Evolutionary conservation across 1,140 invertebrate species (phyloP), one percentile per base, ranked within the genome.

Genomic region (Drosophila bocki): DNA sequence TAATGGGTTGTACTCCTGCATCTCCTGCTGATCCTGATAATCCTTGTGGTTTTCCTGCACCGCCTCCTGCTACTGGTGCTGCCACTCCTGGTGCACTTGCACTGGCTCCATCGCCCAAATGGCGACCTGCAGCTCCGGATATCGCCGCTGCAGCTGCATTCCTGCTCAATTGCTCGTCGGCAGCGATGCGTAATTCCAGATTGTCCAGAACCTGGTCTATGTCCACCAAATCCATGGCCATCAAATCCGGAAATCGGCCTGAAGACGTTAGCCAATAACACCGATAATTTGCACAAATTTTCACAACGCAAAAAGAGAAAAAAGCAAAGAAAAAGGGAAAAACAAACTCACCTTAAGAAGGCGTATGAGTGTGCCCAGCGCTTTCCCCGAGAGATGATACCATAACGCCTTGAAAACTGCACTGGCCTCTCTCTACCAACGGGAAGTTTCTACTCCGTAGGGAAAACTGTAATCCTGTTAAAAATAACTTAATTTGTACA

Each of bases 161-260:
- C 11, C 78, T 67, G 33, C 61, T 83, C 57, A 74, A 57, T 54
- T 92, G 75, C 44, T 87, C 87, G 47, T 92, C 77, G 15, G 80
- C 84, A 22, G 81, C 74, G 50, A 82, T 71, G 44, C 71, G 65
- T 29, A 85, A 39, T 93, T 98, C 97, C 93, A 98, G 96, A 88
- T 97, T 97, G 93, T 98, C 97, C 54, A 98, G 94, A 79, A 97
- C 96, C 94, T 97, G 97, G 93, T 98, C 97, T 78, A 98, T 94
- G 94, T 98, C 97, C 67, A 98, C 95, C 65, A 93, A 77, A 90
- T 93, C 92, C 92, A 93, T 93, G 53, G 50, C 80, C 47, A 45
- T 48, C 61, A 74, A 80, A 42, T 47, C 59, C 48, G 63, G 65
- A 75, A 58, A 53, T 65, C 69, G 78, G 60, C 57, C 80, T 71